These are phyloP conservation scores for Mionectes olivaceus DNA, from an alignment of 2,797 vertebrate species.

Conservation along the genomic window DNA sequence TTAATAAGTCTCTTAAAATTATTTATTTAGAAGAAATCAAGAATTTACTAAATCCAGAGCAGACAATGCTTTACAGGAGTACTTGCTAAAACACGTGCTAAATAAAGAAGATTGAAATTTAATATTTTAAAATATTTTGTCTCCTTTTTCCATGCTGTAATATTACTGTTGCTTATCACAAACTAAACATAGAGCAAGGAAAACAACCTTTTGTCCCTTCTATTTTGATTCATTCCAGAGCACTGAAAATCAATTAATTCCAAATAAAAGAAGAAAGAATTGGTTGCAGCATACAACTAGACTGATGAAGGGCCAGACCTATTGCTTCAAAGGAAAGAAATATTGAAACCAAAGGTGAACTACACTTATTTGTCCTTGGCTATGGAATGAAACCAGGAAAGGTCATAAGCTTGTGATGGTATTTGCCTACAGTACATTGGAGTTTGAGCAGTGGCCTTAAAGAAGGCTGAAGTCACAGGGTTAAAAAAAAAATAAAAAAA, in stretches of 20 bases:
- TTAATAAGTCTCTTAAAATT: background rate
- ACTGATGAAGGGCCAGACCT: background rate
- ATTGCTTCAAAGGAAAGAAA: slow-evolving; percentile 23
- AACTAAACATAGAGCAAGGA: background rate
- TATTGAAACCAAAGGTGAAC: slow-evolving; percentile 20
- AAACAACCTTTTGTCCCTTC: background rate
- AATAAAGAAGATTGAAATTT: background rate
- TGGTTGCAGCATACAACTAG: background rate
- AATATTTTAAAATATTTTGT: background rate
- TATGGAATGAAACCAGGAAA: slow-evolving; percentile 2
- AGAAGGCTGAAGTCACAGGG: background rate
- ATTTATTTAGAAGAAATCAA: background rate
- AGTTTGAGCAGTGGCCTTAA: background rate
- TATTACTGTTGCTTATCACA: background rate
- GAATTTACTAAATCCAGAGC: background rate
- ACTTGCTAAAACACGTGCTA: background rate
- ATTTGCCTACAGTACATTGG: background rate
- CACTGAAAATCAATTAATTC: slow-evolving; percentile 17
- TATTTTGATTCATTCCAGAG: background rate
- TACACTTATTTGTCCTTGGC: background rate
- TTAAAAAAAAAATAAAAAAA: background rate
- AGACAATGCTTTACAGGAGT: background rate
- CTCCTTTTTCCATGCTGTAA: background rate
- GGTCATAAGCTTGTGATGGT: background rate
- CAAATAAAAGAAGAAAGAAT: slow-evolving; percentile 25